Base-by-base conservation (phyloP, 2,888 invertebrate genomes). In the Oscheius onirici region DNA sequence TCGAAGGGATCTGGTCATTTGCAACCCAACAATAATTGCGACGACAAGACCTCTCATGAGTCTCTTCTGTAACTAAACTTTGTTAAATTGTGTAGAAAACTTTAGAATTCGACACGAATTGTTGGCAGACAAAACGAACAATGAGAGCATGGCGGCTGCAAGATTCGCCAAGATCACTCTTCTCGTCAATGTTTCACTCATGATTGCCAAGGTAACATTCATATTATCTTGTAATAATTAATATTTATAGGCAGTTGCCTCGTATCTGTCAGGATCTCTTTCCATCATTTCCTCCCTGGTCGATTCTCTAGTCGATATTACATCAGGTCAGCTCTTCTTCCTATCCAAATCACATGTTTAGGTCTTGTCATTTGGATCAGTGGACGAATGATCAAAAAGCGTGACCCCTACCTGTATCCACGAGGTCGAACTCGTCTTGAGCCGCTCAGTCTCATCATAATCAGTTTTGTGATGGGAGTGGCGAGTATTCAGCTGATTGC, bases 401-500 rank as follows among this genome's bases (percentile, higher is more conserved):
- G 88, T 8, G 87, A 90, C 78, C 87, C 88, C 3, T 89, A 90
- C 78, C 77, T 81, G 15, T 90, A 90, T 80, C 90, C 90, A n/a
- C 88, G 89, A 72, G 90, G 89, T 17, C 73, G 89, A 28, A 88
- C 89, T 15, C 83, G 89, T 13, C 85, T 90, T 13, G 89, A 90
- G 74, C 90, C 90, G 0, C 77, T 90, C 28, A 63, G 77, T 57
- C 72, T 84, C 78, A 82, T 86, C 20, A 87, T 89, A 34, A 84
- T 90, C 58, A 88, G 89, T 6, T 89, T 89, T 11, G 87, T 90
- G 22, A 90, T 90, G 90, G 88, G 88, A n/a, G 86, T 89, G 22
- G 89, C 89, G 1, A 88, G 88, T 24, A 77, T 89, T 8, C 89
- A 89, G 75, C 84, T 90, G 57, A 88, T 87, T 40, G 74, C 84